phyloP scores from a whole-genome alignment of 2,888 invertebrate genomes.

The Eledona agricola region DNA sequence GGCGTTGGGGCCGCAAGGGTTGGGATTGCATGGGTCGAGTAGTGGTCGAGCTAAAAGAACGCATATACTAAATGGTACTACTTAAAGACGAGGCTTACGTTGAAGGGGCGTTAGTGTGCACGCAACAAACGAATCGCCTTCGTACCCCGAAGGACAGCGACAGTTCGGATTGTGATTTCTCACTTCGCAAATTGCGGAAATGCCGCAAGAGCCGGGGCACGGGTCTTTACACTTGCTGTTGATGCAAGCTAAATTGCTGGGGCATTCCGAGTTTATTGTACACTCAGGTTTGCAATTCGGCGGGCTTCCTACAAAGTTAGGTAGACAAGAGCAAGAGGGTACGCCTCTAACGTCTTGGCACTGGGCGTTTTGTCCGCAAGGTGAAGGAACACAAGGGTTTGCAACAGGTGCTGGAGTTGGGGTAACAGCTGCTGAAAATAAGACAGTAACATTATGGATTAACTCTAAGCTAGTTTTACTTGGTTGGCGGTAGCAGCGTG shows the following conservation, averaged over 20 bases:
- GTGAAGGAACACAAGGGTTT: conserved; percentile 60
- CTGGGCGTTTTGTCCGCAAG: conserved; percentile 62
- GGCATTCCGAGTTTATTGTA: conserved; percentile 76
- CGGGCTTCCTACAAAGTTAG: conserved; percentile 74
- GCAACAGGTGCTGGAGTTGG: conserved; percentile 31
- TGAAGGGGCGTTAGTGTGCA: conserved; percentile 58
- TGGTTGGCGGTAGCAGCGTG: conserved; percentile 52
- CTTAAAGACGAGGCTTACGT: conserved; percentile 44
- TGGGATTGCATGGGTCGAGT: conserved; percentile 70
- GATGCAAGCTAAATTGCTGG: conserved; percentile 79
- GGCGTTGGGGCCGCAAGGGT: conserved; percentile 81
- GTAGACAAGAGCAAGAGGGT: conserved; percentile 77
- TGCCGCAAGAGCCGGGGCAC: conserved; percentile 84
- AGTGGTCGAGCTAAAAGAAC: conserved; percentile 57
- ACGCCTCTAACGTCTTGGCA: conserved; percentile 74
- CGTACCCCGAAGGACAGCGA: conserved; percentile 73
- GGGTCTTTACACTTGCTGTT: conserved; percentile 80
- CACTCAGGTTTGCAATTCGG: conserved; percentile 69
- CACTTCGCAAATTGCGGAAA: conserved; percentile 76
- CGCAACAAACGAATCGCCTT: conserved; percentile 76
- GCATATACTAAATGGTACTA: conserved; percentile 2
- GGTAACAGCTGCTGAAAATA: conserved; percentile 47
- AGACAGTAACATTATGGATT: conserved; percentile 24
- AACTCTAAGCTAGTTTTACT: no score
- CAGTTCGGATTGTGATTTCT: conserved; percentile 80